Conservation (phyloP, 2,888 invertebrate genomes). For the Cerceris ruficornis region DNA sequence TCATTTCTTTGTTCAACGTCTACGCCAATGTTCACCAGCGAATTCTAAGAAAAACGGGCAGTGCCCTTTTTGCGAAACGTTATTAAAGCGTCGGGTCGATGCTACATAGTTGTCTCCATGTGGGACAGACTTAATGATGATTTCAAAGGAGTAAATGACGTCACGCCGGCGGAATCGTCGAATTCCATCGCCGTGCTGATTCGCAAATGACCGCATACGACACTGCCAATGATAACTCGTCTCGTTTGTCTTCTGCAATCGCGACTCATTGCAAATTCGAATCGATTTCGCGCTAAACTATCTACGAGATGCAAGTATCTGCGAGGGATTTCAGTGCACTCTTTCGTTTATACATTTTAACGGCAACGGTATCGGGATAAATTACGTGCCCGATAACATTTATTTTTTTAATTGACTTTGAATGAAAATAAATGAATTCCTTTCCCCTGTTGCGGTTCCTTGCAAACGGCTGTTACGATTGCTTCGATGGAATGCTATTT, state of each 20-base stretch:
- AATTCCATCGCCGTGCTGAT: conserved; percentile 49
- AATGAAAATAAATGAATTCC: no score
- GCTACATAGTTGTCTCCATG: neutral
- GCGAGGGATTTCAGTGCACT: no score
- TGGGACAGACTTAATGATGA: conserved; percentile 19
- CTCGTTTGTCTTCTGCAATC: neutral
- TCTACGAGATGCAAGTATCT: neutral
- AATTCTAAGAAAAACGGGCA: no score
- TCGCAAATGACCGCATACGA: conserved; percentile 27
- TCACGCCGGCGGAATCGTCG: conserved; percentile 46
- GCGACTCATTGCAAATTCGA: neutral
- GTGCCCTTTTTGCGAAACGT: no score
- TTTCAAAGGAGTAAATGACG: conserved; percentile 57
- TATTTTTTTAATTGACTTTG: no score
- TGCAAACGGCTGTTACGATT: no score
- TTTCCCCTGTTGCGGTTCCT: no score
- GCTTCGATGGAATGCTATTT: no score
- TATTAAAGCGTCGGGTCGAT: no score
- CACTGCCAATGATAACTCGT: conserved; percentile 14
- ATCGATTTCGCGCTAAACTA: neutral
- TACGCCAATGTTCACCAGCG: no score
- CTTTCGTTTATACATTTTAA: neutral
- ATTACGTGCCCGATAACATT: no score
- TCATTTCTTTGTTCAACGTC: no score
- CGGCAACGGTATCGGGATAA: neutral